Percentiles rank a stretch among this genome's conserved stretches.
These are phyloP conservation scores for Paraplagusia blochii DNA, from an alignment of 2,113 vertebrate genomes.

Conservation along the genomic window DNA sequence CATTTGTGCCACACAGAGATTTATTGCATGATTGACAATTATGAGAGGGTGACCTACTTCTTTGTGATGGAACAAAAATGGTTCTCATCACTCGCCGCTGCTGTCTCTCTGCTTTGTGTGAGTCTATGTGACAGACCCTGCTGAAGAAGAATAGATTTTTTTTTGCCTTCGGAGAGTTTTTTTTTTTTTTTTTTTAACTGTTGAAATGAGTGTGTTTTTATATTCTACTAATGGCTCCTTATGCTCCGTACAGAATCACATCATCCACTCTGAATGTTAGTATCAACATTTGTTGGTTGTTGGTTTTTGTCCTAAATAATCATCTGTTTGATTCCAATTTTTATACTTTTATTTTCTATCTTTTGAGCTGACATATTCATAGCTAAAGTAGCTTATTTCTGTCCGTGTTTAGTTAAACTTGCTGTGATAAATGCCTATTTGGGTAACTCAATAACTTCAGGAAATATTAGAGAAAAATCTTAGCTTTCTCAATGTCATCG, in stretches of 20 bases:
- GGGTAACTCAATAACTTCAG: no score
- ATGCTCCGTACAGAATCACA: constrained; percentile 73
- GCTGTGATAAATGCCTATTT: no score
- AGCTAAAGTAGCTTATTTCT: constrained; percentile 6
- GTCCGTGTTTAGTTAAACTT: constrained; percentile 16
- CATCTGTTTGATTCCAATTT: background rate
- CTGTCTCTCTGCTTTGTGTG: constrained; percentile 71
- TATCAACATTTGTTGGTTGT: background rate
- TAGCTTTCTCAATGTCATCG: no score
- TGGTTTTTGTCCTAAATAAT: background rate
- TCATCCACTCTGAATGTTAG: constrained; percentile 54
- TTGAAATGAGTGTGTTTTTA: constrained; percentile 64
- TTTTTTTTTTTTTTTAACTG: constrained; percentile 28
- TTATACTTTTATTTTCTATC: no score
- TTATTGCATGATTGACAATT: constrained; percentile 91
- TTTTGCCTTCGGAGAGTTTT: constrained; percentile 53
- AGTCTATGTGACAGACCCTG: constrained; percentile 46
- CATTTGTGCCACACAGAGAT: constrained; percentile 84
- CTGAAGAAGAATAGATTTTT: constrained; percentile 65
- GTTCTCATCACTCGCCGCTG: constrained; percentile 79
- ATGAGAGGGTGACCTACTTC: constrained; percentile 87
- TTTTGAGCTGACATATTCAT: background rate
- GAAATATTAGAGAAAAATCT: no score
- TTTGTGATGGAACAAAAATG: constrained; percentile 82
- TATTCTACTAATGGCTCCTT: constrained; percentile 70